These are phyloP conservation scores for Aphidius gifuensis DNA, from an alignment of 1,140 invertebrate species.

Conservation along the genomic window DNA sequence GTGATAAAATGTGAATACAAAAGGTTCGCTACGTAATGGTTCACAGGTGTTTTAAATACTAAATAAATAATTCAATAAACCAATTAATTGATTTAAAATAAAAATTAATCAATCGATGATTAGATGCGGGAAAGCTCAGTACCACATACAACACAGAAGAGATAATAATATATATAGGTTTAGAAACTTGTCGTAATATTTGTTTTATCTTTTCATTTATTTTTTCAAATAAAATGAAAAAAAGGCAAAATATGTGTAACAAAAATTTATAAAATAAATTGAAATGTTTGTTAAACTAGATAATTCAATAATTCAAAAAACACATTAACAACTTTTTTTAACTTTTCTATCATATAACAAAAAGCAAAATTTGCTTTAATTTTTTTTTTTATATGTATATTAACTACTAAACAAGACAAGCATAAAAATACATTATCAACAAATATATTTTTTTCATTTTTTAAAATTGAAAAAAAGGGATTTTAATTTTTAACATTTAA, in stretches of 20 bases:
- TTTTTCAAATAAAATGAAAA: slow-evolving; percentile 6
- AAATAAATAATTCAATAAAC: slow-evolving; percentile 30
- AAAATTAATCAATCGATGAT: slow-evolving; percentile 26
- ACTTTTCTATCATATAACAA: background rate
- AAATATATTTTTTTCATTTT: no score
- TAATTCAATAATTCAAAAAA: slow-evolving; percentile 3
- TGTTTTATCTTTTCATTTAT: background rate
- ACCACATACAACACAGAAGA: slow-evolving; percentile 41
- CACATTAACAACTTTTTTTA: slow-evolving; percentile 3
- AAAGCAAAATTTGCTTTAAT: background rate
- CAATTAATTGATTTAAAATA: slow-evolving; percentile 24
- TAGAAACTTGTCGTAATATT: slow-evolving; percentile 11
- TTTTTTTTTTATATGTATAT: slow-evolving; percentile 1
- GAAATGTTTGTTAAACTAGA: background rate
- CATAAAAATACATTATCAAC: slow-evolving; percentile 1
- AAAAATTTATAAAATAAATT: background rate
- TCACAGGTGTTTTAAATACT: slow-evolving; percentile 39
- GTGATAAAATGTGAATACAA: slow-evolving; percentile 17
- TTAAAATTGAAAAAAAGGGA: no score
- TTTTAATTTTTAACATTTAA: no score
- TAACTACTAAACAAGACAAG: slow-evolving; percentile 17
- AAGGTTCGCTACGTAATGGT: slow-evolving; percentile 53
- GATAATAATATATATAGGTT: slow-evolving; percentile 6
- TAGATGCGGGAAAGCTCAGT: slow-evolving; percentile 40
- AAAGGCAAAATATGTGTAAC: slow-evolving; percentile 4